A percentile compares a stretch with the other conserved stretches of the same genome.
phyloP scores from a whole-genome alignment of 2,113 vertebrate species.

The Todiramphus saurophagus region DNA sequence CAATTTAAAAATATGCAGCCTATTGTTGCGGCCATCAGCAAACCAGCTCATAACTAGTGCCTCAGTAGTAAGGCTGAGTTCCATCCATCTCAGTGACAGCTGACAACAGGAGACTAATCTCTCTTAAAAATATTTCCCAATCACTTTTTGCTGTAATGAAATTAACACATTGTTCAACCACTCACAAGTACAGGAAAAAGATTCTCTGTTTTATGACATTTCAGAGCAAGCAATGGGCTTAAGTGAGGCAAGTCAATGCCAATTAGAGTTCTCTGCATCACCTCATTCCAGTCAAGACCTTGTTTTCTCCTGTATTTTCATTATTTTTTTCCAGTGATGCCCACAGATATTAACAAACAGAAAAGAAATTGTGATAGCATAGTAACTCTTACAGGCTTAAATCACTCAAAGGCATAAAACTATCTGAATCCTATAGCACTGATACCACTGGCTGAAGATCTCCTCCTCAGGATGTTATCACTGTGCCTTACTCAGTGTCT shows the following conservation, averaged over 20 bases:
- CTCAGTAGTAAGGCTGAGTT: constrained; percentile 25
- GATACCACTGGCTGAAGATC: neutral
- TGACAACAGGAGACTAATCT: constrained; percentile 64
- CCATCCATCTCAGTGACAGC: constrained; percentile 71
- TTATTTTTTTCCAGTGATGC: neutral
- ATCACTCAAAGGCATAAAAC: neutral
- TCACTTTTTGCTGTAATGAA: constrained; percentile 52
- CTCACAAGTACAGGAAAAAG: neutral
- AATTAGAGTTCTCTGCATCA: neutral
- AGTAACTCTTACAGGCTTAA: neutral
- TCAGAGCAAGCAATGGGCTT: neutral
- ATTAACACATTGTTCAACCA: neutral
- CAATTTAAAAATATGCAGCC: constrained; percentile 70
- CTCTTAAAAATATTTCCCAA: constrained; percentile 62
- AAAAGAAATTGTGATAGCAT: neutral
- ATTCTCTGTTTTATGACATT: neutral
- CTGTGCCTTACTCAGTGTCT: neutral
- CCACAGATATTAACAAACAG: neutral
- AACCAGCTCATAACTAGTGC: constrained; percentile 15
- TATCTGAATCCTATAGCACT: neutral
- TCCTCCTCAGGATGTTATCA: neutral
- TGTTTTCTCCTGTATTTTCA: neutral
- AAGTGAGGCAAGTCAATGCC: neutral
- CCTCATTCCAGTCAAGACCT: neutral
- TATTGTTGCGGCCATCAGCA: constrained; percentile 63